These are phyloP conservation scores for Gymnopithys bicolor DNA, from an alignment of 2,797 vertebrate genomes.

Conservation along the genomic window DNA sequence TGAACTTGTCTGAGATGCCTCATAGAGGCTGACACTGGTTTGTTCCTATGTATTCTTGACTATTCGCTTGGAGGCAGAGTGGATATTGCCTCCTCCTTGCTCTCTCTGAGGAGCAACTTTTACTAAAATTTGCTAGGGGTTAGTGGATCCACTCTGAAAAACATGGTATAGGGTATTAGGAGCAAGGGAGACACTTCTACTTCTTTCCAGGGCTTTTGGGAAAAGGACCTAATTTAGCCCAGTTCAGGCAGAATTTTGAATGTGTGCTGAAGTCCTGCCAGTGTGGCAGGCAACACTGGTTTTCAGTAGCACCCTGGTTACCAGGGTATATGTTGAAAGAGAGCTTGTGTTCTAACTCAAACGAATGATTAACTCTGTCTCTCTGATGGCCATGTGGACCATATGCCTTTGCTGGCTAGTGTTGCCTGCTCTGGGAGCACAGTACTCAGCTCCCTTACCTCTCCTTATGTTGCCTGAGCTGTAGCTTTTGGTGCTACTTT, in stretches of 20 bases:
- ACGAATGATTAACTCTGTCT: neutral
- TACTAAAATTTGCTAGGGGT: neutral
- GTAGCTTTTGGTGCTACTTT: neutral
- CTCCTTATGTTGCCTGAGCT: neutral
- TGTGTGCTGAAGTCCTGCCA: accelerated
- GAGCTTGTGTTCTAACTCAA: neutral
- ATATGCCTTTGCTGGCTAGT: neutral
- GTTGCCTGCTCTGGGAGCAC: neutral
- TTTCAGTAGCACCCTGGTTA: neutral
- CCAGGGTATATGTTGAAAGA: neutral
- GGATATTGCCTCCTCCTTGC: neutral
- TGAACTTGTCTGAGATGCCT: neutral
- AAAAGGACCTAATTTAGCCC: neutral
- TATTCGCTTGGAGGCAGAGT: neutral
- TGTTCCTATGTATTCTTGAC: neutral
- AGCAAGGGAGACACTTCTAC: neutral
- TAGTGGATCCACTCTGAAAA: neutral
- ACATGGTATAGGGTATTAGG: neutral
- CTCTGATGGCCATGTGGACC: accelerated
- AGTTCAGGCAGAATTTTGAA: neutral
- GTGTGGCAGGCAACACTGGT: accelerated
- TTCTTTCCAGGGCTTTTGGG: neutral
- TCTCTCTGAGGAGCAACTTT: neutral
- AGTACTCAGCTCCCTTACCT: neutral
- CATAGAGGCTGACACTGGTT: neutral